A percentile compares a stretch with the other conserved stretches of the same genome.
These are phyloP conservation scores for Galemys pyrenaicus DNA, from an alignment of 2,113 vertebrate species.

Conservation along the genomic window DNA sequence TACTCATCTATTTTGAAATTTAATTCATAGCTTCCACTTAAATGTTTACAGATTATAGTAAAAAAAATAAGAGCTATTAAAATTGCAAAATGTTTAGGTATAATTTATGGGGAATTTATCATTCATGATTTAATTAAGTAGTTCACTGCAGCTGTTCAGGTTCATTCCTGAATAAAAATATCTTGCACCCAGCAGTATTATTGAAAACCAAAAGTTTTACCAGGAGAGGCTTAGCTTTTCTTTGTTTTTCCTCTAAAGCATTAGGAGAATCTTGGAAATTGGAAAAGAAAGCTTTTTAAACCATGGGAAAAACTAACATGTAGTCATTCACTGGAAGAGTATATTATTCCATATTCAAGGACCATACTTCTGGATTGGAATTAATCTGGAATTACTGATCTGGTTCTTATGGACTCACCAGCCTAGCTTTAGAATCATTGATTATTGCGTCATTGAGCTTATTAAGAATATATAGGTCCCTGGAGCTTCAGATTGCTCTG, in stretches of 20 bases:
- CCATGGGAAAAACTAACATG: not conserved
- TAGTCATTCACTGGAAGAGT: not conserved
- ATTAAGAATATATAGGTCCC: not conserved
- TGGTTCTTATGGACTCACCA: not conserved
- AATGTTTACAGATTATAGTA: slow-evolving; percentile 77
- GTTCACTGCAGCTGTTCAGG: slow-evolving; percentile 61
- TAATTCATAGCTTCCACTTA: slow-evolving; percentile 77
- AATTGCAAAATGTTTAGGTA: slow-evolving; percentile 74
- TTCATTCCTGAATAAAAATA: slow-evolving; percentile 66
- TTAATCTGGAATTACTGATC: not conserved
- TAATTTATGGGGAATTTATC: slow-evolving; percentile 75
- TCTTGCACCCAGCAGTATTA: not conserved
- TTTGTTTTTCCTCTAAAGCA: not conserved
- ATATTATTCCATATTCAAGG: not conserved
- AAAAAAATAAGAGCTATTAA: slow-evolving; percentile 69
- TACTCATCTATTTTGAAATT: slow-evolving; percentile 77
- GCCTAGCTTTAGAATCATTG: not conserved
- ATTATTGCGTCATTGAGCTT: not conserved
- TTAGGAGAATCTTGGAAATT: not conserved
- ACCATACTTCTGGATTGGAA: not conserved
- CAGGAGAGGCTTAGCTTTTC: not conserved
- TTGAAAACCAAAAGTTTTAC: slow-evolving; percentile 38
- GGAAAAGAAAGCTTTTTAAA: not conserved
- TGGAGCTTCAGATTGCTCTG: not conserved
- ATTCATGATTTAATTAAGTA: slow-evolving; percentile 76